phyloP scores from a whole-genome alignment of 2,113 vertebrate species.

The Anolis sagrei region DNA sequence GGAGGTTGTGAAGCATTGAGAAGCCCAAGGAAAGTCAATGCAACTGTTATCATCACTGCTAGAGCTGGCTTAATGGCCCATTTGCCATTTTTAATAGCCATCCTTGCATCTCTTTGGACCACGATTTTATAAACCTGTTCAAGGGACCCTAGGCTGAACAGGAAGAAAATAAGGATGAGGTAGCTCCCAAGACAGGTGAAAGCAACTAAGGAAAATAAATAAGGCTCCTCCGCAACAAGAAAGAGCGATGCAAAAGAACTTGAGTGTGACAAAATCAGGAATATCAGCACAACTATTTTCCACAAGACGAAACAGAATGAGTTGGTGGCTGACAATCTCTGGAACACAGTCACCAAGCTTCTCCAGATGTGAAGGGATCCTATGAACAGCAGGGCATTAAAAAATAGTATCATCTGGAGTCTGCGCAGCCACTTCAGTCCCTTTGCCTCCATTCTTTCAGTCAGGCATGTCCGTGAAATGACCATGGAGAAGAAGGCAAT shows the following conservation, averaged over 20 bases:
- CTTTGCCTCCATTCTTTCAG: slow-evolving; percentile 65
- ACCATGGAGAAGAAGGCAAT: slow-evolving; percentile 80
- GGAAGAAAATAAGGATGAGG: slow-evolving; percentile 83
- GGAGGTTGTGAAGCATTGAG: slow-evolving; percentile 83
- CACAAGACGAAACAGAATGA: slow-evolving; percentile 72
- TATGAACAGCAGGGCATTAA: slow-evolving; percentile 79
- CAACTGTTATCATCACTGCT: slow-evolving; percentile 71
- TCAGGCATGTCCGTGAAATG: slow-evolving; percentile 74
- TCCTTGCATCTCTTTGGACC: slow-evolving; percentile 43
- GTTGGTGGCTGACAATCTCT: slow-evolving; percentile 52
- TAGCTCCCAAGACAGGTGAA: slow-evolving; percentile 84
- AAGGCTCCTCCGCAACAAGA: slow-evolving; percentile 82
- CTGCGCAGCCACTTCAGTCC: slow-evolving; percentile 73
- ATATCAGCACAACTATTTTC: slow-evolving; percentile 72
- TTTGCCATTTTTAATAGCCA: slow-evolving; percentile 62
- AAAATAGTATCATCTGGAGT: slow-evolving; percentile 78
- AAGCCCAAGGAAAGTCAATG: slow-evolving; percentile 75
- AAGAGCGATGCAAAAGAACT: slow-evolving; percentile 82
- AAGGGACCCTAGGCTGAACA: slow-evolving; percentile 75
- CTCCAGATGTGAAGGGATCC: slow-evolving; percentile 84
- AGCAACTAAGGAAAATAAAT: slow-evolving; percentile 79
- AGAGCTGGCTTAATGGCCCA: slow-evolving; percentile 66
- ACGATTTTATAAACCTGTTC: slow-evolving; percentile 77
- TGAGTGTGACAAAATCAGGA: slow-evolving; percentile 79
- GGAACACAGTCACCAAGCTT: slow-evolving; percentile 67